Conservation (phyloP, 2,888 invertebrate genomes). For the Selenia dentaria region DNA sequence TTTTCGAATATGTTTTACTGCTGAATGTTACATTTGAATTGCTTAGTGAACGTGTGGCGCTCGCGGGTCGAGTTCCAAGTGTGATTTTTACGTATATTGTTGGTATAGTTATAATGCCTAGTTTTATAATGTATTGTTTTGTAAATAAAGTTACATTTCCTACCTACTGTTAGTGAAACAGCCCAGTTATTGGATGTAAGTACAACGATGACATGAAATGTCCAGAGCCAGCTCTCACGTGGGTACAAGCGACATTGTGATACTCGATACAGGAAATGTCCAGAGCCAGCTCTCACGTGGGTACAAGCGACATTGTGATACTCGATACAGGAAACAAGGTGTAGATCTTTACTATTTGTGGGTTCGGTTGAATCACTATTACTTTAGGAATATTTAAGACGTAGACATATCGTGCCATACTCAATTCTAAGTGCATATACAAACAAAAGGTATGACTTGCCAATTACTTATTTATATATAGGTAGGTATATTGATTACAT, state of each 20-base stretch:
- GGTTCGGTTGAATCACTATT: constrained; percentile 3
- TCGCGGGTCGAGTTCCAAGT: constrained; percentile 37
- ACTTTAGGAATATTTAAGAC: constrained; percentile 1
- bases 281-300: neutral
- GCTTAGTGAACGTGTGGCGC: constrained; percentile 7
- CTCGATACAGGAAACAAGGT: neutral
- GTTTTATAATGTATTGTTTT: too few species aligned
- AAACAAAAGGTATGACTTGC: neutral
- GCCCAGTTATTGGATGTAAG: neutral
- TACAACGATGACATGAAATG: neutral
- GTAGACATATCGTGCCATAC: constrained; percentile 50
- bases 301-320: neutral
- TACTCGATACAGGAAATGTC: neutral
- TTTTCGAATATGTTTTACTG: constrained; percentile 5
- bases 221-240: neutral
- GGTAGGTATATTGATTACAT: too few species aligned
- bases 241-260: neutral
- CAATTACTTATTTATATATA: too few species aligned
- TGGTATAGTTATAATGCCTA: too few species aligned
- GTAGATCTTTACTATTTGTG: neutral
- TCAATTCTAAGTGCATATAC: constrained; percentile 25
- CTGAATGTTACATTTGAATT: constrained; percentile 1
- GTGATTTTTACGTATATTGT: too few species aligned
- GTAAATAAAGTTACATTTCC: too few species aligned
- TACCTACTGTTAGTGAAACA: too few species aligned